A percentile compares a stretch with the other conserved stretches of the same genome.
Conservation (phyloP, 2,113 vertebrate genomes). For the Chloropsis hardwickii region DNA sequence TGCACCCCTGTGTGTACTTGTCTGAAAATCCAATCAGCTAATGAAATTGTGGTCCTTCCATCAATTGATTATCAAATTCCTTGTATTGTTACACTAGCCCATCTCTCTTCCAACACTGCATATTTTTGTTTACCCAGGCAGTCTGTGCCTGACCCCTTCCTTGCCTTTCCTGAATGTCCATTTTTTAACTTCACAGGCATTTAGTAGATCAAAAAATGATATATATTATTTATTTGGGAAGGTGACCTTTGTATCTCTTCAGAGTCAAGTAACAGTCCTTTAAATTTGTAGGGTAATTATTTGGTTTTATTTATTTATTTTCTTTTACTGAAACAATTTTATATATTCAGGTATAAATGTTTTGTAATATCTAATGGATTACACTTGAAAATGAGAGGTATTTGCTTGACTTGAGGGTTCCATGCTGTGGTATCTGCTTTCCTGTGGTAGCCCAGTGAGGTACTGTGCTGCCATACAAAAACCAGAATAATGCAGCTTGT, state of each 20-base stretch:
- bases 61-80: background rate
- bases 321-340: background rate
- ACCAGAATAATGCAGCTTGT: background rate
- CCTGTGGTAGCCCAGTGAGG: background rate
- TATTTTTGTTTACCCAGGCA: background rate
- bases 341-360: background rate
- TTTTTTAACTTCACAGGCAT: background rate
- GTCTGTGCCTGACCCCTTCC: background rate
- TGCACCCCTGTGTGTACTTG: background rate
- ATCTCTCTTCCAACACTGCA: background rate
- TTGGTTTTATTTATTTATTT: background rate
- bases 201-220: background rate
- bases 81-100: background rate
- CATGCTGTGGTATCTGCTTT: background rate
- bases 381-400: background rate
- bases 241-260: background rate
- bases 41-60: background rate
- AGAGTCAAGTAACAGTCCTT: background rate
- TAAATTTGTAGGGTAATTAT: background rate
- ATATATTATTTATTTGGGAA: background rate
- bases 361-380: background rate
- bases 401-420: background rate
- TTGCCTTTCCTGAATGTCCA: background rate
- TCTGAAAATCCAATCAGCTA: constrained; percentile 33
- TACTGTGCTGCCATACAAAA: background rate